Evolutionary conservation across 2,113 vertebrate genomes (phyloP), one percentile per base, ranked within the genome.

Genomic region (Holacanthus passer): DNA sequence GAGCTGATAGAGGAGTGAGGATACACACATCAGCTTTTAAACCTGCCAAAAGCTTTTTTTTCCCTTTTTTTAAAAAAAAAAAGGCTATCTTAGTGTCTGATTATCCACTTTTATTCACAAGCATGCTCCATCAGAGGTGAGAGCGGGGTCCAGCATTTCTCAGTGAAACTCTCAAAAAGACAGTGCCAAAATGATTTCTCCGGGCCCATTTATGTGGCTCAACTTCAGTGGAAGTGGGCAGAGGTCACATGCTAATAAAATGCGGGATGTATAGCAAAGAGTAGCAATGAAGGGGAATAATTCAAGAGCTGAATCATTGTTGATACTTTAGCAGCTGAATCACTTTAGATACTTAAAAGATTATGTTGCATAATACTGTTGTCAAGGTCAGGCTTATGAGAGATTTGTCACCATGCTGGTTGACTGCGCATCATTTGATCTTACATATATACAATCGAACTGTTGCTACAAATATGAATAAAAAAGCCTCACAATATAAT

Each of bases 281-380:
- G 79, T 69, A 53, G 50, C 53, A 70, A 50, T 81, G 56, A 85
- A 77, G 77, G 29, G 56, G 32, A 82, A 79, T 77, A 73, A 82
- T 88, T 84, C 62, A 84, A 79, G 60, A 77, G 75, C 62, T 89
- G 86, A 92, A 83, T 83, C 85, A 88, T 24, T 87, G 86, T 81
- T 87, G 86, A 87, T 78, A 86, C 87, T 89, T 86, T 13, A 84
- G 73, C 45, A 37, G 50, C 16, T 84, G 81, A 88, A 73, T 87
- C 74, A 89, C 73, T 85, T 74, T 47, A 70, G 84, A 81, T 86
- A 62, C 69, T 87, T 79, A 67, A 81, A 88, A 89, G 41, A 81
- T 79, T 73, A 24, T 68, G 73, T 79, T 87, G 67, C 56, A 81
- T 87, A 86, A 90, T 78, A 32, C 31, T 73, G 50, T 66, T 69